These are phyloP conservation scores for Anastatus disparis DNA, from an alignment of 1,140 invertebrate genomes.

Conservation along the genomic window DNA sequence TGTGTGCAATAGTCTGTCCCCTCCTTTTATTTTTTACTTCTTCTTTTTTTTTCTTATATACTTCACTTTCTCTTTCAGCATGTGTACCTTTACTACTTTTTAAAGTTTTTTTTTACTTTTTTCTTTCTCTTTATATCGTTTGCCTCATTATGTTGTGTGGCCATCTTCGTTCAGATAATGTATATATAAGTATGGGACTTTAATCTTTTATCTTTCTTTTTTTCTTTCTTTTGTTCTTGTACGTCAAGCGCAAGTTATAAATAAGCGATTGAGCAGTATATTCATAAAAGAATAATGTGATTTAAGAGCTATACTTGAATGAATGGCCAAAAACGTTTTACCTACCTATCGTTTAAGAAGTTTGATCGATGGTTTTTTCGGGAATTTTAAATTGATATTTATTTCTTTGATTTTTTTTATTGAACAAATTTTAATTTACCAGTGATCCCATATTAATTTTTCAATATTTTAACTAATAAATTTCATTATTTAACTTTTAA, in stretches of 20 bases:
- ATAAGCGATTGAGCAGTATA: constrained; percentile 19
- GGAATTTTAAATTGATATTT: not conserved
- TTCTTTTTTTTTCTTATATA: not conserved
- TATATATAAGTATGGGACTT: no score
- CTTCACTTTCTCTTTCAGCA: not conserved
- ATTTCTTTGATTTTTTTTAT: no score
- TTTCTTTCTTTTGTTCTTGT: constrained; percentile 15
- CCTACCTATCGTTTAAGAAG: no score
- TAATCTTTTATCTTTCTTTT: constrained; percentile 12
- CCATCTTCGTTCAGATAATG: no score
- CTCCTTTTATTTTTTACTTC: not conserved
- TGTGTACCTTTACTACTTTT: no score
- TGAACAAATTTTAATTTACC: no score
- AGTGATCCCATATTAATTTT: no score
- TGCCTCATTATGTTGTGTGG: constrained; percentile 8
- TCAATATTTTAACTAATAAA: no score
- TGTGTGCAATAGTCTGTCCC: constrained; percentile 52
- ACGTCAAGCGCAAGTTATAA: constrained; percentile 1
- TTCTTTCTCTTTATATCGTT: constrained; percentile 3
- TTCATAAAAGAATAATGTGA: constrained; percentile 35
- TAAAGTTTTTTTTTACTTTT: no score
- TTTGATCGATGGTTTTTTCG: constrained; percentile 19
- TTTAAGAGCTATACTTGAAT: constrained; percentile 21
- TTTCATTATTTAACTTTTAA: no score
- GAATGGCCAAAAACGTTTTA: no score